These are phyloP conservation scores for Drosophila novamexicana DNA, from an alignment of 1,140 invertebrate species.

Conservation along the genomic window DNA sequence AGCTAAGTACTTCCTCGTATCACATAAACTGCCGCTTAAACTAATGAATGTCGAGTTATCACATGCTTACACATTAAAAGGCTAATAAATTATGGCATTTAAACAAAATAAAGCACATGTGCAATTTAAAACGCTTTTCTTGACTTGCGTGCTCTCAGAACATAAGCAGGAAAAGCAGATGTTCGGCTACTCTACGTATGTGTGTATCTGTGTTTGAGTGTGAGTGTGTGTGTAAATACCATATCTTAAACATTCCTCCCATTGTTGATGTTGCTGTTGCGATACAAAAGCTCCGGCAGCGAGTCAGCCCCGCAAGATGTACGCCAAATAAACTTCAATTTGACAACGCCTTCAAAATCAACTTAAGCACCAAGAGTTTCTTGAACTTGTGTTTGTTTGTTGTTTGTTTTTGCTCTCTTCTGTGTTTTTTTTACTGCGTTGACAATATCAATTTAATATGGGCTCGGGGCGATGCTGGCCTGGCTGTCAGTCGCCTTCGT, in stretches of 20 bases:
- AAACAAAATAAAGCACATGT: constrained; percentile 70
- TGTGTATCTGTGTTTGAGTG: constrained; percentile 1
- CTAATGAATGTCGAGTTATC: constrained; percentile 32
- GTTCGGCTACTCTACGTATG: constrained; percentile 4
- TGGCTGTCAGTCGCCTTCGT: constrained; percentile 11
- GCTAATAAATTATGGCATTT: constrained; percentile 50
- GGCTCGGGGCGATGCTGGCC: constrained; percentile 2
- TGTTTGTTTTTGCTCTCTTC: constrained; percentile 20
- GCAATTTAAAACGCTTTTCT: constrained; percentile 74
- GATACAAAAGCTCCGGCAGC: constrained; percentile 25
- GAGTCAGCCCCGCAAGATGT: constrained; percentile 24
- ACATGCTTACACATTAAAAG: constrained; percentile 23
- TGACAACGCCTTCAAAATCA: constrained; percentile 52
- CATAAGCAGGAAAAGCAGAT: constrained; percentile 42
- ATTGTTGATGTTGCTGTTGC: constrained; percentile 11
- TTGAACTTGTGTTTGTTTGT: constrained; percentile 50
- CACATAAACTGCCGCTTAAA: not conserved
- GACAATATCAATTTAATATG: constrained; percentile 46
- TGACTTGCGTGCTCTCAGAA: constrained; percentile 29
- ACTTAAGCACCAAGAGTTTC: constrained; percentile 48
- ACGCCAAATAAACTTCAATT: constrained; percentile 70
- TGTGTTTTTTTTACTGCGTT: constrained; percentile 29
- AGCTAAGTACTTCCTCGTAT: not conserved
- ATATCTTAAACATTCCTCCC: constrained; percentile 6
- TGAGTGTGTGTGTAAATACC: constrained; percentile 20